Base-by-base conservation (phyloP, 2,888 invertebrate genomes). In the Rhamnusium bicolor region DNA sequence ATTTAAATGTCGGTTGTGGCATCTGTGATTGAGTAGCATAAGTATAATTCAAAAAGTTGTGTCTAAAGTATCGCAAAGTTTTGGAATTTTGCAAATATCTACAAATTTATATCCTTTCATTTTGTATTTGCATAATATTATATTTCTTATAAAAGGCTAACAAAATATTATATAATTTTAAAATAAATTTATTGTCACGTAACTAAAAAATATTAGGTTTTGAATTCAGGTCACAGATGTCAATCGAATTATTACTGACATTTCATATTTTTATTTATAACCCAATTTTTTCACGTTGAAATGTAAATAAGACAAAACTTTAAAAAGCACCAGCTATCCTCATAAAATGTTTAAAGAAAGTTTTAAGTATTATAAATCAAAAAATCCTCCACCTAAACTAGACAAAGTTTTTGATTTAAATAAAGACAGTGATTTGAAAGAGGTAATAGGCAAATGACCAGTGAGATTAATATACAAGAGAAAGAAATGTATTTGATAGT, bases 281-380 rank as follows among this genome's bases (percentile, higher is more conserved):
- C 61, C 61, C 47, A 47, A 61, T n/a, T 61, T 61, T 61, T 21
- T 61, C 46, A 46, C 46, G 46, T 21, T 5, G 24, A 61, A 46
- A 61, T 47, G 24, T 61, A 61, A 60, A 61, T 14, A 61, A 4
- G 12, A 18, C 18, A 58, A 16, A 49, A 58, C 8, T 32, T 3
- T 16, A 29, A 16, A 32, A 29, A 14, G 40, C n/a, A n/a, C 5
- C 2, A 2, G 0, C 40, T n/a, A 5, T 40, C 40, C 2, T 40
- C 4, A 40, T 29, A 56, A 1, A 29, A 91, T 90, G 90, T 95
- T 96, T 86, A 93, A 92, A 88, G 90, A 91, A 77, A 88, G 87
- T 76, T 96, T 96, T 86, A 96, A 96, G 86, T 94, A 93, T 88
- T 96, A 93, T 81, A 96, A 96, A 88, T 90, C 92, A 8, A 93